Percentiles rank a stretch among this genome's conserved stretches.
These are phyloP conservation scores for Eumaeus atala DNA, from an alignment of 1,140 invertebrate genomes.

Conservation along the genomic window DNA sequence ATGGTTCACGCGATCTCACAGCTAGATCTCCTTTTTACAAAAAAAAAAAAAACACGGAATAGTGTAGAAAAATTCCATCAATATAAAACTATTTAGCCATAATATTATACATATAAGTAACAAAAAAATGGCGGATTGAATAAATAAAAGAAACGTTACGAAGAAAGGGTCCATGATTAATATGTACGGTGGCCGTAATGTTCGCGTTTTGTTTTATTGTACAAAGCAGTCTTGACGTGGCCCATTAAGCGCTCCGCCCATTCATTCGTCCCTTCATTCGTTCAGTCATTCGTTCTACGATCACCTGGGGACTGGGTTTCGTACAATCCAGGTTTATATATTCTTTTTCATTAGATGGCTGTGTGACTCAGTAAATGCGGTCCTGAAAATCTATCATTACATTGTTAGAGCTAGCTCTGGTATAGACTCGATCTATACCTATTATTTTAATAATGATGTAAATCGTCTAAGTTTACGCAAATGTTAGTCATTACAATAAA, in stretches of 20 bases:
- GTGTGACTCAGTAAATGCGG: conserved; percentile 15
- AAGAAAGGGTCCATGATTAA: conserved; percentile 44
- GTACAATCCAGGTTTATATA: conserved; percentile 34
- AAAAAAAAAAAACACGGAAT: too few species aligned
- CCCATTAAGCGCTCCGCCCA: conserved; percentile 45
- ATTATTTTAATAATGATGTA: too few species aligned
- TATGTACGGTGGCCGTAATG: conserved; percentile 38
- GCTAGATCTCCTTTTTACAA: too few species aligned
- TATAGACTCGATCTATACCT: too few species aligned
- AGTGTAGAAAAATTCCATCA: too few species aligned
- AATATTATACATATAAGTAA: conserved; percentile 12
- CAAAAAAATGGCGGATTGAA: conserved; percentile 13
- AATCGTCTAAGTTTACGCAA: too few species aligned
- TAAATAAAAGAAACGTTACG: conserved; percentile 23
- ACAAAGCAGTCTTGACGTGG: conserved; percentile 52
- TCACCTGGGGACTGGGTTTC: conserved; percentile 52
- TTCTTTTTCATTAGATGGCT: conserved; percentile 25
- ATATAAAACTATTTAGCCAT: not conserved
- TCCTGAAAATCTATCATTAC: not conserved
- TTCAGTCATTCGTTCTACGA: conserved; percentile 45
- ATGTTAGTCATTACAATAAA: too few species aligned
- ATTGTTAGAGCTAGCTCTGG: too few species aligned
- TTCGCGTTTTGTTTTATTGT: conserved; percentile 50
- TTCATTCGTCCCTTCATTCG: conserved; percentile 36
- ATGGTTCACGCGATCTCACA: too few species aligned